phyloP scores from a whole-genome alignment of 2,113 vertebrate species.

The Electrona antarctica region DNA sequence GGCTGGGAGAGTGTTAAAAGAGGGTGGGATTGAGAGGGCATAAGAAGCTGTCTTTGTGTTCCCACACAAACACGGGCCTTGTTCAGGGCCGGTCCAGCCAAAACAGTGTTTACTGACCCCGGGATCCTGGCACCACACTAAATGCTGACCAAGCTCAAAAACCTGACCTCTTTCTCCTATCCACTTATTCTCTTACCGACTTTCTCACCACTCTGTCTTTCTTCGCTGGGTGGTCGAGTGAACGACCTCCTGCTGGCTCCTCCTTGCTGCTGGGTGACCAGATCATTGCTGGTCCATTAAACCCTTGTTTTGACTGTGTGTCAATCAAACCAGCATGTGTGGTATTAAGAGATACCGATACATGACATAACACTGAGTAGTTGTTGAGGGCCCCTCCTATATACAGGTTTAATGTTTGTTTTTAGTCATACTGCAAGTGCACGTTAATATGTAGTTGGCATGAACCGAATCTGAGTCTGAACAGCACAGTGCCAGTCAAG shows the following conservation, averaged over 20 bases:
- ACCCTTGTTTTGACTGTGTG: neutral
- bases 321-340: neutral
- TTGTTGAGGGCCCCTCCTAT: too few species aligned
- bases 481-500: neutral
- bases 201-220: neutral
- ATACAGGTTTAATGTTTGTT: too few species aligned
- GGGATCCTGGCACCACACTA: constrained; percentile 41
- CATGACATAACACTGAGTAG: too few species aligned
- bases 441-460: too few species aligned
- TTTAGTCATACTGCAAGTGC: too few species aligned
- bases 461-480: neutral
- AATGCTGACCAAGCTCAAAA: constrained; percentile 43
- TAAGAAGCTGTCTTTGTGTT: constrained; percentile 66
- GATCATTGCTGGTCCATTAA: neutral
- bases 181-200: neutral
- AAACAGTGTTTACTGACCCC: constrained; percentile 48
- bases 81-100: constrained; percentile 42
- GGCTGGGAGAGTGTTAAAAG: constrained; percentile 34
- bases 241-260: neutral
- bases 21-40: constrained; percentile 2
- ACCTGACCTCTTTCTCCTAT: neutral
- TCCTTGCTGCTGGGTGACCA: neutral
- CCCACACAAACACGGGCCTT: constrained; percentile 61
- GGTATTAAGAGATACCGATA: neutral
- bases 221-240: neutral